phyloP scores from a whole-genome alignment of 2,797 vertebrate genomes.

The Cyprinella venusta region DNA sequence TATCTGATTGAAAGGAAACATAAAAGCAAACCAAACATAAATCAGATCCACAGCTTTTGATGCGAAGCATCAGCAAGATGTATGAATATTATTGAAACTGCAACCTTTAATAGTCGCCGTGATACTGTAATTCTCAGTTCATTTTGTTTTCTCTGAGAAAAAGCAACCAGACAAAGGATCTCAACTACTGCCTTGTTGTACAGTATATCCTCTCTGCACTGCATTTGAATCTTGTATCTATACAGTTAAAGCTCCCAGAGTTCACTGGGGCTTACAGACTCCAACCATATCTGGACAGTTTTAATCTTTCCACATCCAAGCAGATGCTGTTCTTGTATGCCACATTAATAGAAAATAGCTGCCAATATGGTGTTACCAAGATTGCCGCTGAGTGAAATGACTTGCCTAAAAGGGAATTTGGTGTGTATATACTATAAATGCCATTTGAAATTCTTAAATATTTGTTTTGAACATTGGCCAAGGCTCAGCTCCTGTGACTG shows the following conservation, averaged over 20 bases:
- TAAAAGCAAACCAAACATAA: conserved; percentile 42
- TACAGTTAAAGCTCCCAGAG: conserved; percentile 23
- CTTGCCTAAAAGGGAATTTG: neutral
- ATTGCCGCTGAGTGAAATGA: neutral
- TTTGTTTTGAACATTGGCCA: neutral
- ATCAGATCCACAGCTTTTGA: conserved; percentile 15
- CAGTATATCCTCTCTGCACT: conserved; percentile 15
- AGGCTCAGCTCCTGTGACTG: conserved; percentile 24
- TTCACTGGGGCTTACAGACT: conserved; percentile 19
- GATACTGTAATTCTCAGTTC: conserved; percentile 23
- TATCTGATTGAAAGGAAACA: conserved; percentile 18
- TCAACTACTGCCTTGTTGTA: neutral
- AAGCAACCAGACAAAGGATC: neutral
- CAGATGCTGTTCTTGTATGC: neutral
- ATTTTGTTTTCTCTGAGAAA: conserved; percentile 29
- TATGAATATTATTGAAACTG: conserved; percentile 18
- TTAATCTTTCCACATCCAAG: neutral
- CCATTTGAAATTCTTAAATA: conserved; percentile 9
- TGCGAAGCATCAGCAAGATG: conserved; percentile 7
- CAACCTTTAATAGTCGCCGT: conserved; percentile 25
- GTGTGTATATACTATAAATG: neutral
- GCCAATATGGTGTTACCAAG: neutral
- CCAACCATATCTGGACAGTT: neutral
- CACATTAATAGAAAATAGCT: conserved; percentile 3
- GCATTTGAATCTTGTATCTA: conserved; percentile 23